Base-by-base conservation (phyloP, 2,888 invertebrate genomes). In the Mythimna vitellina region DNA sequence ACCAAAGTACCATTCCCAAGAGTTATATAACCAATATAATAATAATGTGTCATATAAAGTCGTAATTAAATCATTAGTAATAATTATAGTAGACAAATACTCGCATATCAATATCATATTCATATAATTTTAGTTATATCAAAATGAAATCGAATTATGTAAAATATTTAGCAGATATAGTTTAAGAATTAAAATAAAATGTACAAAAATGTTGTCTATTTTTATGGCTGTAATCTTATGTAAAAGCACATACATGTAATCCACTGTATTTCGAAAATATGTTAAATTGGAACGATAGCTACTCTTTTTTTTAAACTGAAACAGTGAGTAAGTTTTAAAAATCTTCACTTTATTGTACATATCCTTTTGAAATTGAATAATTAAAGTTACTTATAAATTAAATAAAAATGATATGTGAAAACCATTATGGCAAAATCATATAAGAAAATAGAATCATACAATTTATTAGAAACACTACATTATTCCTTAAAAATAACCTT, bases 51-150 rank as follows among this genome's bases (percentile, higher is more conserved):
- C 64, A 70, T 70, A 70, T 76, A 63, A 76, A 83, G 42, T 71
- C 56, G 29, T 69, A 65, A 73, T 74, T 72, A 68, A 42, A 74
- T 75, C 71, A 80, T 78, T 81, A 80, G 77, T 64, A 79, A 68
- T 77, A 77, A 78, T 73, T 66, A 76, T 68, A 71, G 62, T 81
- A 83, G 76, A 86, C 81, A 89, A 90, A 91, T 91, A 91, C 91
- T 91, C 91, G 89, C 91, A 91, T 91, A 90, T 91, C 91, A 91
- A 85, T 85, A 78, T 84, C 80, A 87, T 84, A 83, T 80, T 80
- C 78, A 80, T 76, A 79, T 73, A 70, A 46, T 74, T 75, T 74
- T 80, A 77, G 75, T 67, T 75, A 73, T 76, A 70, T 78, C 67
- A 70, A 78, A 83, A 76, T 76, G 65, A 71, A 85, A 83, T 86